phyloP scores from a whole-genome alignment of 2,888 invertebrate genomes.

The Meghimatium bilineatum region DNA sequence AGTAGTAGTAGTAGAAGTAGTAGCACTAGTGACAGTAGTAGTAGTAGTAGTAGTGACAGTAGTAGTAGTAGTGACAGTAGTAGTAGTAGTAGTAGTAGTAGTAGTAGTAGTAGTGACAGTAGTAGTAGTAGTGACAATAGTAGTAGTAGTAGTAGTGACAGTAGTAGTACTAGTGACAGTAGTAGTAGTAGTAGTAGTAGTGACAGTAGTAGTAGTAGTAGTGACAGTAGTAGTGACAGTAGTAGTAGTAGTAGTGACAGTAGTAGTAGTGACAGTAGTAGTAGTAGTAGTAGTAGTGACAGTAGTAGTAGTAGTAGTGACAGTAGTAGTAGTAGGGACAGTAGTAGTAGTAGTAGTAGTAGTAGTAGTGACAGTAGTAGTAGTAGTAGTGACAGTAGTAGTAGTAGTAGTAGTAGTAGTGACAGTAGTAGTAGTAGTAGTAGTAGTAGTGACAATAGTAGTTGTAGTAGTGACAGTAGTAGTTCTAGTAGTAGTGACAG shows the following conservation, averaged over 20 bases:
- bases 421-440: neutral
- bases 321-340: neutral
- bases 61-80: neutral
- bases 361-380: constrained; percentile 21
- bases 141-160: constrained; percentile 31
- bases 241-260: constrained; percentile 22
- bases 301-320: constrained; percentile 16
- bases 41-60: neutral
- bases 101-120: neutral
- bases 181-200: constrained; percentile 13
- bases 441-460: neutral
- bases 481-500: neutral
- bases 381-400: neutral
- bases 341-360: constrained; percentile 3
- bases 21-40: neutral
- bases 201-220: constrained; percentile 20
- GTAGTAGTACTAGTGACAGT: constrained; percentile 9
- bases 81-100: neutral
- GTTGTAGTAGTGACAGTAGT: neutral
- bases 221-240: constrained; percentile 4
- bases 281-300: neutral
- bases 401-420: neutral
- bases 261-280: constrained; percentile 25
- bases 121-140: constrained; percentile 1
- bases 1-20: too few relatives aligned